phyloP scores from a whole-genome alignment of 2,113 vertebrate species.

The Ceyx cyanopectus region DNA sequence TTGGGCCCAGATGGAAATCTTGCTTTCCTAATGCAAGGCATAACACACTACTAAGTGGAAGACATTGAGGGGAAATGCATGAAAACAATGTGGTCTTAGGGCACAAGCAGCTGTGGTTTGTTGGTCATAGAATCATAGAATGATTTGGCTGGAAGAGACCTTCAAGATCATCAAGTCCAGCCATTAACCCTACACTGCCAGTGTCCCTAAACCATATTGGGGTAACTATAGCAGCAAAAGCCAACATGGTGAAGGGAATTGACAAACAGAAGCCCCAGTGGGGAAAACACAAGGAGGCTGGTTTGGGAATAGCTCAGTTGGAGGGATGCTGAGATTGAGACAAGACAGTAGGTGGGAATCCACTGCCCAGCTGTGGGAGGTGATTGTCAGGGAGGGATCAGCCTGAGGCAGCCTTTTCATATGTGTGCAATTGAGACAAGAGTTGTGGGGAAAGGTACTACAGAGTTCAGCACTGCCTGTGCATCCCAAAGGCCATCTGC shows the following conservation, averaged over 20 bases:
- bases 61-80: neutral
- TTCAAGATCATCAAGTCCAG: no score
- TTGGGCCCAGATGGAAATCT: neutral
- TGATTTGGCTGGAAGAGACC: no score
- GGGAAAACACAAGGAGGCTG: neutral
- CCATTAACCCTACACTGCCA: no score
- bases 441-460: neutral
- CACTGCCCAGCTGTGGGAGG: neutral
- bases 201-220: no score
- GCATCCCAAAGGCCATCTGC: neutral
- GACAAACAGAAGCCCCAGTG: accelerated
- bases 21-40: neutral
- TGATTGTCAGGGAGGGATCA: neutral
- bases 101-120: accelerated
- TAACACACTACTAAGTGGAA: neutral
- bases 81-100: neutral
- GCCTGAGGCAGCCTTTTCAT: neutral
- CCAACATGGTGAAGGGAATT: neutral
- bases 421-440: accelerated
- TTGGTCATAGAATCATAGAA: no score
- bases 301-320: neutral
- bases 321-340: neutral
- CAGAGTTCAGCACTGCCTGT: accelerated
- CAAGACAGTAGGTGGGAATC: accelerated
- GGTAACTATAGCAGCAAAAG: neutral